These are phyloP conservation scores for Alosa sapidissima DNA, from an alignment of 2,797 vertebrate genomes.

Conservation along the genomic window DNA sequence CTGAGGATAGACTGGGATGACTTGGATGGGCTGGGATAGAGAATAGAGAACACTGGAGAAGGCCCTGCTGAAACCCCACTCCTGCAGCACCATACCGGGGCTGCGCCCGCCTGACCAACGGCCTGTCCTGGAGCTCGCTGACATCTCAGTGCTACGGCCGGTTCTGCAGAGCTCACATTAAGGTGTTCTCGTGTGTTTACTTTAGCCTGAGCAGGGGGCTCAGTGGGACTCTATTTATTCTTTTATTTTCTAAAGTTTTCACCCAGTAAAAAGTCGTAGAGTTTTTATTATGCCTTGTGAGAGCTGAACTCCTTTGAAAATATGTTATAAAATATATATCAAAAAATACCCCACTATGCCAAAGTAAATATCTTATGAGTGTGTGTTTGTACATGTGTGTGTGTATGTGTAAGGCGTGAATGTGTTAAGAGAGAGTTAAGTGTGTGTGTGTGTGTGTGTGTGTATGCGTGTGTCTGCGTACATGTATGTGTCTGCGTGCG, in stretches of 20 bases:
- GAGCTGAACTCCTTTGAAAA: background rate
- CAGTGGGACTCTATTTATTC: background rate
- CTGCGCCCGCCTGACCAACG: slow-evolving; percentile 12
- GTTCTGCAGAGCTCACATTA: background rate
- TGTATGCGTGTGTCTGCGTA: background rate
- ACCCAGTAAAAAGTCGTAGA: background rate
- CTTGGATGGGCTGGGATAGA: background rate
- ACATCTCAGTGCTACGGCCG: slow-evolving; percentile 37
- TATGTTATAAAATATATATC: background rate
- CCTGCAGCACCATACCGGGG: background rate
- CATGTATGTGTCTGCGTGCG: background rate
- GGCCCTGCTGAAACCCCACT: background rate
- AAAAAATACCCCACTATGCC: background rate
- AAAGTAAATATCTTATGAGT: background rate
- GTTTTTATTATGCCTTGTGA: background rate
- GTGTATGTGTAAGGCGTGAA: too few species aligned
- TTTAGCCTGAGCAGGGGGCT: background rate
- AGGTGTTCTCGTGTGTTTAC: background rate
- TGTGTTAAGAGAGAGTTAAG: too few species aligned
- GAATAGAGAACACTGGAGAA: background rate
- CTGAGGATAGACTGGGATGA: background rate
- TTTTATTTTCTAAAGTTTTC: background rate
- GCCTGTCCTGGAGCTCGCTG: slow-evolving; percentile 25
- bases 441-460: background rate
- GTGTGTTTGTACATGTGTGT: background rate